Percentiles rank a stretch among this genome's conserved stretches.
Evolutionary conservation across 2,888 invertebrate genomes (phyloP).

Genomic region (Pogonocherus hispidulus): DNA sequence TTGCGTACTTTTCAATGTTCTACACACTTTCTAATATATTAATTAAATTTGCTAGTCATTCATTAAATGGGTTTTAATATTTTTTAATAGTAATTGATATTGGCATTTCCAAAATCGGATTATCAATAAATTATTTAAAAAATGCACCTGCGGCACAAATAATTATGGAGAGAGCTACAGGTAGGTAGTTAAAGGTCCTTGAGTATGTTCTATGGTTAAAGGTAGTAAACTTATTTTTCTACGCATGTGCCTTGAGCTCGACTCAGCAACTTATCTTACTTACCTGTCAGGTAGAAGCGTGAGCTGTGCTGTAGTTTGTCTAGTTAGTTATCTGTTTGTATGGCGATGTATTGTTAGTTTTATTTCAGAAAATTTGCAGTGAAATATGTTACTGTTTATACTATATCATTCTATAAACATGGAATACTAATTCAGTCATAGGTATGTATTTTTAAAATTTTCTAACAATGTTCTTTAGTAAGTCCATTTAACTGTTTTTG

Average conservation of each 20-base stretch:
- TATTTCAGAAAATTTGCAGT: conserved; percentile 31
- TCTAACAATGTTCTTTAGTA: conserved; percentile 13
- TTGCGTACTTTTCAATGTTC: too few relatives aligned
- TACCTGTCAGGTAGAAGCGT: conserved; percentile 55
- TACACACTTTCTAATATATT: background rate
- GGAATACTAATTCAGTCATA: conserved; percentile 42
- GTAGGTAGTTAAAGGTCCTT: conserved; percentile 19
- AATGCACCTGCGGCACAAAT: conserved; percentile 28
- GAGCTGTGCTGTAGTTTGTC: conserved; percentile 43
- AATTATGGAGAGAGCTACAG: conserved; percentile 38
- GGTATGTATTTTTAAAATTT: conserved; percentile 41
- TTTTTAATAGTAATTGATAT: background rate
- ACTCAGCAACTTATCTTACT: conserved; percentile 49
- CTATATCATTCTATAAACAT: conserved; percentile 37
- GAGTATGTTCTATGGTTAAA: too few relatives aligned
- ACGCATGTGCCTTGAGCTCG: conserved; percentile 55
- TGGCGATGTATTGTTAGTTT: conserved; percentile 28
- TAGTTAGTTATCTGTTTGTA: conserved; percentile 41
- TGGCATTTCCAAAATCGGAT: background rate
- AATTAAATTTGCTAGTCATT: too few relatives aligned
- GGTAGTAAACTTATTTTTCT: conserved; percentile 43
- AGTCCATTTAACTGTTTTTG: conserved; percentile 54
- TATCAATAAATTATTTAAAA: conserved; percentile 18
- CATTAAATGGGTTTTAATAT: background rate
- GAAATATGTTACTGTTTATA: conserved; percentile 44